A percentile compares a stretch with the other conserved stretches of the same genome.
Evolutionary conservation across 2,113 vertebrate species (phyloP).

Genomic region (Bujurquina vittata): DNA sequence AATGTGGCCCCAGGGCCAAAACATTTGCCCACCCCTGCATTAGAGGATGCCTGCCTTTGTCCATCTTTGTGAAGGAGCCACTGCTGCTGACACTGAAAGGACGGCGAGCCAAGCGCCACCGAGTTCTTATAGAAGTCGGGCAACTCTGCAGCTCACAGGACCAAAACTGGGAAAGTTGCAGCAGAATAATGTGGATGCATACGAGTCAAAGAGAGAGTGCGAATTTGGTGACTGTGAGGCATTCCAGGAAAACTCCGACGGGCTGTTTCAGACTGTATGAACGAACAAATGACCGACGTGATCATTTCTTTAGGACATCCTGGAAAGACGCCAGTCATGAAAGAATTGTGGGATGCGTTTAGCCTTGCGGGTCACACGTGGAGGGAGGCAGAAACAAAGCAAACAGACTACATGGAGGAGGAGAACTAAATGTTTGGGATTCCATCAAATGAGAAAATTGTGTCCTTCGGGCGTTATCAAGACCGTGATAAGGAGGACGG

Average conservation of each 20-base stretch:
- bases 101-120: no score
- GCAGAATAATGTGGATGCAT: no score
- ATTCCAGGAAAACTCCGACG: background rate
- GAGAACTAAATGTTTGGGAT: background rate
- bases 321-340: background rate
- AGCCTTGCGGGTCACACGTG: background rate
- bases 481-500: background rate
- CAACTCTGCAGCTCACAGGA: background rate
- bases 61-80: background rate
- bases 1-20: no score
- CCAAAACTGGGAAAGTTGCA: background rate
- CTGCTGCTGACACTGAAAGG: background rate
- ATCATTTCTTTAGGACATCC: background rate
- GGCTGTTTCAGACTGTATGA: background rate
- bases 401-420: no score
- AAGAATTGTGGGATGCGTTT: background rate
- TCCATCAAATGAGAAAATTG: background rate
- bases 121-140: background rate
- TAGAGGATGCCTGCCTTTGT: background rate
- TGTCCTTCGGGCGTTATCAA: background rate
- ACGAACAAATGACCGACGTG: background rate
- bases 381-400: background rate
- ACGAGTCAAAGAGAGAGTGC: background rate
- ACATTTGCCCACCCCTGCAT: no score
- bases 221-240: background rate